Evolutionary conservation across 30 jellyfish, hydroid and myxozoan genomes (phyloP), one percentile per base, ranked within the genome.

Genomic region (Hydractinia symbiolongicarpus): DNA sequence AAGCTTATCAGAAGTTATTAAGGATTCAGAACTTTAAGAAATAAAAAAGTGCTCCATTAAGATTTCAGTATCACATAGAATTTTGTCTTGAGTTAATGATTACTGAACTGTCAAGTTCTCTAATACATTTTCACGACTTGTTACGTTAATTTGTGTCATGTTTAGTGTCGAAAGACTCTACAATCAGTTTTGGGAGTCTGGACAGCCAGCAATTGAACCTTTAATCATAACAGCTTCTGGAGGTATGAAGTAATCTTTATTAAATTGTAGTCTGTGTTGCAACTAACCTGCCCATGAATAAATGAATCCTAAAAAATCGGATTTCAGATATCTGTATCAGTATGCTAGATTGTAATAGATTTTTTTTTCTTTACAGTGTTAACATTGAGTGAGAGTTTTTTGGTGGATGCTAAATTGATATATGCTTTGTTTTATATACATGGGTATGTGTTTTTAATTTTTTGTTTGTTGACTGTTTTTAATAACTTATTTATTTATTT

Each of bases 171-270:
- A 91, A 75, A 78, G 98, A 54, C 88, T 91, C 10, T 91, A 86
- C 88, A 86, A 77, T 70, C 98, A 91, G 83, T 76, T 91, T 13
- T 84, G 88, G 83, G 93, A 91, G 50, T 91, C 98, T 5, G 86
- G 93, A 16, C 98, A 91, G 52, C 96, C 96, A 53, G 98, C 98
- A 4, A 62, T 91, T 53, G 98, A 91, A 56, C 98, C 98, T n/a
- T 68, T 91, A 88, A 78, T 86, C 10, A 86, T 91, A 6, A 20
- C 64, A 17, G 72, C 86, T 17, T 15, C 91, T 8, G 92, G 92
- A 55, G 78, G 92, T 83, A 21, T 67, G 88, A 64, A 51, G 7
- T 64, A n/a, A 58, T 30, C 44, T 30, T 30, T 30, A 30, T 1
- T 30, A 30, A 30, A 30, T 30, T 30, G 44, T 30, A 30, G 44